phyloP scores from a whole-genome alignment of 2,888 invertebrate genomes.

The Teleiodes luculella region DNA sequence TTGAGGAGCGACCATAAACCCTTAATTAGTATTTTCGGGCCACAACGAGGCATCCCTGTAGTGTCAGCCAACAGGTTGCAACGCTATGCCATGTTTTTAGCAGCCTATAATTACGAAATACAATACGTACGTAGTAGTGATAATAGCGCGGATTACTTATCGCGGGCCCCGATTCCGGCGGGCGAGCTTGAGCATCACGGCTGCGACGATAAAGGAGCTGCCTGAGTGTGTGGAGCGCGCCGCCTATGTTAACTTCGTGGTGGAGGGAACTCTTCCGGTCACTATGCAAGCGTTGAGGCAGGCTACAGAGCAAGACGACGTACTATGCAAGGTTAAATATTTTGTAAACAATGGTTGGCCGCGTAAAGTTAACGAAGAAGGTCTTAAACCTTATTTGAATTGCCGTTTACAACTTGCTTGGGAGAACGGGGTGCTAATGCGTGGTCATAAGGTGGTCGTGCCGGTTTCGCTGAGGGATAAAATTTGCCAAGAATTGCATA shows the following conservation, averaged over 20 bases:
- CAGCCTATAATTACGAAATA: slow-evolving; percentile 14
- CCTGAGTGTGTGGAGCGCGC: no score
- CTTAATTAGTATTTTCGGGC: no score
- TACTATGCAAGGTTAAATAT: neutral
- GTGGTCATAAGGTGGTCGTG: no score
- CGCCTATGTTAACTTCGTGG: slow-evolving; percentile 3
- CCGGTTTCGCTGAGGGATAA: slow-evolving; percentile 3
- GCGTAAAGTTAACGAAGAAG: neutral
- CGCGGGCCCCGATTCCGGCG: neutral
- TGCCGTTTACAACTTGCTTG: slow-evolving; percentile 13
- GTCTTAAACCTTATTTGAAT: slow-evolving; percentile 1
- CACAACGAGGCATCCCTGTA: no score
- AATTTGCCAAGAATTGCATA: slow-evolving; percentile 11
- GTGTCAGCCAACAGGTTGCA: slow-evolving; percentile 14
- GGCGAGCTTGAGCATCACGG: neutral
- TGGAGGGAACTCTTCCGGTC: slow-evolving; percentile 1
- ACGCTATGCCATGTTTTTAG: slow-evolving; percentile 17
- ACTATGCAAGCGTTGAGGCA: slow-evolving; percentile 1
- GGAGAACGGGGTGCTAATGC: slow-evolving; percentile 12
- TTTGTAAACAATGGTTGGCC: slow-evolving; percentile 14
- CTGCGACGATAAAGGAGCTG: neutral
- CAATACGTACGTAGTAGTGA: slow-evolving; percentile 12
- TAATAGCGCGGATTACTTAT: slow-evolving; percentile 2
- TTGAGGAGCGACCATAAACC: neutral
- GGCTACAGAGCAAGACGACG: slow-evolving; percentile 1